Conservation (phyloP, 2,888 invertebrate species). For the Tridacna crocea region DNA sequence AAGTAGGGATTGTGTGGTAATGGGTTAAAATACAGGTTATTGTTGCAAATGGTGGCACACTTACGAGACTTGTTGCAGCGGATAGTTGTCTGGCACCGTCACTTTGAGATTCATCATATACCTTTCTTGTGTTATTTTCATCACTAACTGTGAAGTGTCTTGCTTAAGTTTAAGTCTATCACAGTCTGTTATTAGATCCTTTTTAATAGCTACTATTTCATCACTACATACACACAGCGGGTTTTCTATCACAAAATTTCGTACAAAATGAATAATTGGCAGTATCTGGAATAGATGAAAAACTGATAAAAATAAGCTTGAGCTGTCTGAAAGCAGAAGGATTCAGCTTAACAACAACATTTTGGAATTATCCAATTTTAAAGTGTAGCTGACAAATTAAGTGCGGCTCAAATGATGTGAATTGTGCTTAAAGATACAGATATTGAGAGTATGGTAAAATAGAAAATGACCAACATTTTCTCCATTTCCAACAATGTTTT, state of each 20-base stretch:
- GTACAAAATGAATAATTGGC: conserved; percentile 87
- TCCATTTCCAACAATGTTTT: background rate
- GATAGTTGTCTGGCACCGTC: conserved; percentile 88
- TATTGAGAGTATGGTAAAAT: background rate
- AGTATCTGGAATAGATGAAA: conserved; percentile 85
- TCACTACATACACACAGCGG: conserved; percentile 90
- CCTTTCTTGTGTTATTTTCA: conserved; percentile 87
- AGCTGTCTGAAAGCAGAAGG: too few species aligned
- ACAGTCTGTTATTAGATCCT: conserved; percentile 83
- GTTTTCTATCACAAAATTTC: conserved; percentile 89
- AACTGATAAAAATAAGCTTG: too few species aligned
- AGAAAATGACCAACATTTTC: background rate
- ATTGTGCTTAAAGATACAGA: background rate
- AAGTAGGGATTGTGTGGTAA: too few species aligned
- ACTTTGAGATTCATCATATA: conserved; percentile 88
- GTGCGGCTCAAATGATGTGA: too few species aligned
- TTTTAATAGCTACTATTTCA: conserved; percentile 88
- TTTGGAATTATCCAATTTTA: too few species aligned
- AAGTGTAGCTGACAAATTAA: too few species aligned
- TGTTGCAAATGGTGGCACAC: conserved; percentile 36
- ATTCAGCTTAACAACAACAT: too few species aligned
- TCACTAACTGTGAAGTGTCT: conserved; percentile 87
- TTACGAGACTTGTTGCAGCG: conserved; percentile 86
- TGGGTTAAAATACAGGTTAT: too few species aligned
- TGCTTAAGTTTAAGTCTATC: conserved; percentile 89